Conservation (phyloP, 2,113 vertebrate species). For the Vulpes vulpes region DNA sequence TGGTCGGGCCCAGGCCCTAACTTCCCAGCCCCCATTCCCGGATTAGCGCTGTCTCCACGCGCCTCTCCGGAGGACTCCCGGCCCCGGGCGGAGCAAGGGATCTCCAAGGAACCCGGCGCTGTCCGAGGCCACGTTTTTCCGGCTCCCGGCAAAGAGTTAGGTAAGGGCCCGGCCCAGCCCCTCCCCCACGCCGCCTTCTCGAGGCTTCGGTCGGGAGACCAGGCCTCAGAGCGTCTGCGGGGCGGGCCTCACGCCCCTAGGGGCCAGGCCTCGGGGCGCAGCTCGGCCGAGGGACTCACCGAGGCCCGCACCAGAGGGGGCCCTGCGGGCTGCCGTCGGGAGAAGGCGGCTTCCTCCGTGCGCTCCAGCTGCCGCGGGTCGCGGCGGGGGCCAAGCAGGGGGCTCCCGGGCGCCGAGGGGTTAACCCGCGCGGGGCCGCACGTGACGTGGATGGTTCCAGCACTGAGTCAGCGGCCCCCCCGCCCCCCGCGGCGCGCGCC, state of each 20-base stretch:
- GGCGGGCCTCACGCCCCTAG: not conserved
- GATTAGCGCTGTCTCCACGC: not conserved
- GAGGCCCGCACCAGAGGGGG: slow-evolving; percentile 37
- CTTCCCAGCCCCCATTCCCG: not conserved
- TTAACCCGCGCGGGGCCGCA: slow-evolving; percentile 79
- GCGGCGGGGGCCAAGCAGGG: slow-evolving; percentile 45
- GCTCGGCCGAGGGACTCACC: not conserved
- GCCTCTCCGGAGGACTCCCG: not conserved
- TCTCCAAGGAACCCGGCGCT: not conserved
- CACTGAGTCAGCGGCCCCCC: slow-evolving; percentile 77
- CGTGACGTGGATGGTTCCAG: slow-evolving; percentile 84
- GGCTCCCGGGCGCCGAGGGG: slow-evolving; percentile 79
- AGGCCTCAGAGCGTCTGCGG: not conserved
- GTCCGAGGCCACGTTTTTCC: not conserved
- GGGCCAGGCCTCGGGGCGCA: not conserved
- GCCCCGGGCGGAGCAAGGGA: not conserved
- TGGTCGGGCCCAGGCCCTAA: not conserved
- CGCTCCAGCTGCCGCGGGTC: not conserved
- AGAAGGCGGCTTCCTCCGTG: not conserved
- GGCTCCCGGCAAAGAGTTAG: not conserved
- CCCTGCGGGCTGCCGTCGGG: not conserved
- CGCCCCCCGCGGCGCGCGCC: slow-evolving; percentile 74
- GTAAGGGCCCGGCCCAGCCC: not conserved
- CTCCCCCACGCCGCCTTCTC: not conserved
- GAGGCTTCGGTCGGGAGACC: not conserved